Conservation (phyloP, 2,113 vertebrate species). For the Stigmatopora argus region DNA sequence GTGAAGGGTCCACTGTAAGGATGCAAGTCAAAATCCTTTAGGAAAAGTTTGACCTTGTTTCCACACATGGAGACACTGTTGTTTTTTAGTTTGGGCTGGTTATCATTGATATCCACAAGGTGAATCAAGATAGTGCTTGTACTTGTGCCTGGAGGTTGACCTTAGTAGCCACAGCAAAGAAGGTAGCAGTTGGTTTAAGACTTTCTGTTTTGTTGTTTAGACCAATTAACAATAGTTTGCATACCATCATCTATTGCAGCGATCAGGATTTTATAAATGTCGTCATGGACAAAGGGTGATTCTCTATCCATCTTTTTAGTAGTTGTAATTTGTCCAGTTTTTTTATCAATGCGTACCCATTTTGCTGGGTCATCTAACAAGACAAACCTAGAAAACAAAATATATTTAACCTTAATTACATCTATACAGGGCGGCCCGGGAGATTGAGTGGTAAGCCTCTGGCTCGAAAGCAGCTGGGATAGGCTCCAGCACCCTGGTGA, state of each 20-base stretch:
- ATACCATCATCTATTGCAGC: slow-evolving; percentile 72
- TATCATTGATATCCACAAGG: slow-evolving; percentile 72
- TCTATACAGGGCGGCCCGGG: neutral
- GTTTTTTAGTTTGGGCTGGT: slow-evolving; percentile 50
- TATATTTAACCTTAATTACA: neutral
- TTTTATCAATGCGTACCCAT: slow-evolving; percentile 69
- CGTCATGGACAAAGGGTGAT: slow-evolving; percentile 59
- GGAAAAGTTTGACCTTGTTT: slow-evolving; percentile 55
- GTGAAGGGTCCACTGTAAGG: slow-evolving; percentile 69
- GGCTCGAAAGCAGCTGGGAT: no score
- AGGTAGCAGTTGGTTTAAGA: neutral
- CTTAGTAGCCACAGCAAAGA: slow-evolving; percentile 47
- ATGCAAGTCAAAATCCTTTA: slow-evolving; percentile 42
- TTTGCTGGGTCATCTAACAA: slow-evolving; percentile 61
- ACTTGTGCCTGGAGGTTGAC: slow-evolving; percentile 62
- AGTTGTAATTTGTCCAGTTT: slow-evolving; percentile 67
- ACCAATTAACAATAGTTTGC: neutral
- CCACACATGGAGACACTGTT: slow-evolving; percentile 56
- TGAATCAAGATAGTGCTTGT: slow-evolving; percentile 67
- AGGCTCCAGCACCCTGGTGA: no score
- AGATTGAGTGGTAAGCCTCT: no score
- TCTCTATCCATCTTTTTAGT: slow-evolving; percentile 70
- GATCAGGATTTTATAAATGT: slow-evolving; percentile 63
- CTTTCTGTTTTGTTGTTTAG: neutral
- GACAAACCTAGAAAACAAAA: slow-evolving; percentile 53